A percentile compares a stretch with the other conserved stretches of the same genome.
These are phyloP conservation scores for Leucozona laternaria DNA, from an alignment of 2,888 invertebrate species.

Conservation along the genomic window DNA sequence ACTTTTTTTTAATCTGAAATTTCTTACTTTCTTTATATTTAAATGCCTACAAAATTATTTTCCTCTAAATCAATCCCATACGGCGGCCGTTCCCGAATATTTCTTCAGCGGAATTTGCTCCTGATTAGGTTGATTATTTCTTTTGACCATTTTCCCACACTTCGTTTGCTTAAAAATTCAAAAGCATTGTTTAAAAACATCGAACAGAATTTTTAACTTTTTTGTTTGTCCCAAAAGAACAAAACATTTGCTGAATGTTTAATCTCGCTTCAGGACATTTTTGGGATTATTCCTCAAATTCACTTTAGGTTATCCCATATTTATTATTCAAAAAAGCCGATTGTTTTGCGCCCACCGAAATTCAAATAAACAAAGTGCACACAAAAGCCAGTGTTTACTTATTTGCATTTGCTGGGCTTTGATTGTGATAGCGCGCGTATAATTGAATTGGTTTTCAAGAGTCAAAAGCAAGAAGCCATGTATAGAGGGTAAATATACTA, in stretches of 20 bases:
- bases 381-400: constrained; percentile 4
- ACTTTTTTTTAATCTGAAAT: too few species aligned
- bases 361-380: constrained; percentile 17
- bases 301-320: not conserved
- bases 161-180: not conserved
- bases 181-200: not conserved
- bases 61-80: too few species aligned
- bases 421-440: constrained; percentile 16
- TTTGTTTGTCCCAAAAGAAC: not conserved
- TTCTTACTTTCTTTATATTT: too few species aligned
- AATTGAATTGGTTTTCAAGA: constrained; percentile 25
- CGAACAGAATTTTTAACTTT: not conserved
- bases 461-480: constrained; percentile 15
- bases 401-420: constrained; percentile 15
- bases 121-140: not conserved
- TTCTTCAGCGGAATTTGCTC: too few species aligned
- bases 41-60: too few species aligned
- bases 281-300: not conserved
- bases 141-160: not conserved
- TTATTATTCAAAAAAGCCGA: not conserved
- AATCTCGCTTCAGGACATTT: not conserved
- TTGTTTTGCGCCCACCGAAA: not conserved
- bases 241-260: not conserved
- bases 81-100: too few species aligned
- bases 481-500: not conserved